Evolutionary conservation across 2,797 vertebrate species (phyloP), one percentile per base, ranked within the genome.

Genomic region (Florisuga fusca): DNA sequence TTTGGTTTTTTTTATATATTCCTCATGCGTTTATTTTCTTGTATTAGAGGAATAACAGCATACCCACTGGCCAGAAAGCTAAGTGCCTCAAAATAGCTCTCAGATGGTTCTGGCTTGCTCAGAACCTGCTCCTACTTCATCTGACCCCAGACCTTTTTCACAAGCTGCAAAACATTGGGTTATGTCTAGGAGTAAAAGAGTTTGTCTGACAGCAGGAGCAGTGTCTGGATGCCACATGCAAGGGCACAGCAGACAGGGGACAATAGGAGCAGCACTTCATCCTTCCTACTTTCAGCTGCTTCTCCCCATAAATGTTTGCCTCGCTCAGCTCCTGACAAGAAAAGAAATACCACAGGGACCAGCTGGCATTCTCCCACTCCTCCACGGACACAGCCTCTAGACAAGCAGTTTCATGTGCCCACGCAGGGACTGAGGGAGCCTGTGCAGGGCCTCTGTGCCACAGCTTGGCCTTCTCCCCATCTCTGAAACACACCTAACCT

Each of bases 41-140:
- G 50, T 87, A 77, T 82, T 92, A 93, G 93, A 97, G 88, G 89
- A 97, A 59, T 85, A 93, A 77, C 69, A 84, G 68, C 80, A 77
- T 34, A 38, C 71, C 69, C 46, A 1, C 82, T 89, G 90, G 73
- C 84, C 87, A 75, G 74, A 89, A 97, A 93, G 81, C 91, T 92
- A 67, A 92, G 29, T 58, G 68, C 87, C 77, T 94, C 93, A 87
- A 95, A 97, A 95, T 64, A 95, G 51, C 53, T 31, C 41, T 33
- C 68, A 85, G 57, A 34, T 17, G 23, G 36, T 6, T 54, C 53
- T 83, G 87, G 21, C 63, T 94, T 48, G 26, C 59, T 68, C 26
- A 78, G 81, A 73, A 27, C 71, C 61, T 88, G 82, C 68, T 77
- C 33, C 71, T 87, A 57, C 85, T 80, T 78, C 29, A 7, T 55